Evolutionary conservation across 2,113 vertebrate species (phyloP), one percentile per base, ranked within the genome.

Genomic region (Cynoglossus semilaevis): DNA sequence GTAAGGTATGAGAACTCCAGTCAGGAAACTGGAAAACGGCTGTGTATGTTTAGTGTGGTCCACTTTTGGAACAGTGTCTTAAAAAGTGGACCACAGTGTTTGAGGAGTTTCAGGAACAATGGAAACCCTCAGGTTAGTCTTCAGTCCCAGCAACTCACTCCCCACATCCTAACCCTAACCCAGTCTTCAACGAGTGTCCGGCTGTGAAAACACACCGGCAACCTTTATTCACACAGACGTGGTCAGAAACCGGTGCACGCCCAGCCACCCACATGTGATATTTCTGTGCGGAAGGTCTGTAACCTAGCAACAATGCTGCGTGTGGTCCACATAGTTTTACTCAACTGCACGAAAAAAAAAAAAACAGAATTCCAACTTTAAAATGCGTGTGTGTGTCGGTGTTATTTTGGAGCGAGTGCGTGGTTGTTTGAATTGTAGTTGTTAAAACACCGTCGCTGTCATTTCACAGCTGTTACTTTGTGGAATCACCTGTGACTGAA

Each of bases 261-360:
- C 35, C 61, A 55, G 59, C 53, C 76, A 72, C 76, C 63, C 60
- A 70, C 66, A 41, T 76, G 44, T 55, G 29, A 36, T 67, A 55
- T 64, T 72, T 68, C 52, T 42, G 45, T 9, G 15, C 58, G 48
- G 58, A 72, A 72, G 47, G 65, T 55, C 44, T 0, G 80, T 85
- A 82, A 59, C 82, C 72, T 85, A 84, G 86, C 86, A 88, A 86
- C 86, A 57, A 61, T 61, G 35, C 74, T 67, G 76, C 51, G 70
- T 79, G 73, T 70, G 80, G 81, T 81, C 74, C 45, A 2, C 11
- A 2, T 37, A 5, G 38, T 41, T 73, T 80, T 51, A 52, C 29
- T 16, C 15, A 37, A 35, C 19, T 17, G 18, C 15, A 34, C 19
- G 59, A 15, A 49, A 63, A 52, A 6, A 29, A 29, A 29, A 29